Evolutionary conservation across 2,888 invertebrate genomes (phyloP).

Genomic region (Andricus quercusramuli): DNA sequence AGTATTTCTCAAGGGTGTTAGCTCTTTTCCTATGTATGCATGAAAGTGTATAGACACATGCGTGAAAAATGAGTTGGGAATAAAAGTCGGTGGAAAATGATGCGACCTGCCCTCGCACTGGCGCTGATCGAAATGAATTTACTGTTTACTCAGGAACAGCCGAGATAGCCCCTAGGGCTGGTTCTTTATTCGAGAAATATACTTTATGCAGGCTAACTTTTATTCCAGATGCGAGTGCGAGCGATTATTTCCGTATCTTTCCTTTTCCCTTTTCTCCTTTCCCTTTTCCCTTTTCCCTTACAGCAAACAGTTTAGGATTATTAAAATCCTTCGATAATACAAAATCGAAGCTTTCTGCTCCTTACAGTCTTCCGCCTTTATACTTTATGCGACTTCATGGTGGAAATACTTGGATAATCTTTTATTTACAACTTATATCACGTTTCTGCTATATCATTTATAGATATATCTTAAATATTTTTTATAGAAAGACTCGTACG

Average conservation of each 20-base stretch:
- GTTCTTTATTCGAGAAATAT: conserved; percentile 56
- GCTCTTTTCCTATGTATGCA: conserved; percentile 20
- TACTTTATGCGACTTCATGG: background rate
- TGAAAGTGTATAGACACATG: conserved; percentile 22
- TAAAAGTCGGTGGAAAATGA: conserved; percentile 59
- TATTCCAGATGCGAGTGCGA: conserved; percentile 46
- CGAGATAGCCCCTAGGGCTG: conserved; percentile 57
- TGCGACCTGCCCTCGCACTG: conserved; percentile 46
- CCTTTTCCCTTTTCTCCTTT: conserved; percentile 12
- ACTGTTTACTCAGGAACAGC: conserved; percentile 62
- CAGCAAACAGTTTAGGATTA: conserved; percentile 58
- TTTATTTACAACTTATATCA: background rate
- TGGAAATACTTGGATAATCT: background rate
- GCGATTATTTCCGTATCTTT: conserved; percentile 22
- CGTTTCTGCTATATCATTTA: background rate
- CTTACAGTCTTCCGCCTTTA: conserved; percentile 7
- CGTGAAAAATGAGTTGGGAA: conserved; percentile 41
- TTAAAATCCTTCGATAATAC: conserved; percentile 47
- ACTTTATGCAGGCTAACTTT: conserved; percentile 55
- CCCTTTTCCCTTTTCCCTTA: conserved; percentile 25
- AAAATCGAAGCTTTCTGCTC: conserved; percentile 8
- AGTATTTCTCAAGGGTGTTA: conserved; percentile 36
- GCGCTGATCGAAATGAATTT: conserved; percentile 68
- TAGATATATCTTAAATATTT: background rate
- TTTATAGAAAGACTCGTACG: too few relatives aligned